These are phyloP conservation scores for Eupithecia exiguata DNA, from an alignment of 2,888 invertebrate genomes.

Conservation along the genomic window DNA sequence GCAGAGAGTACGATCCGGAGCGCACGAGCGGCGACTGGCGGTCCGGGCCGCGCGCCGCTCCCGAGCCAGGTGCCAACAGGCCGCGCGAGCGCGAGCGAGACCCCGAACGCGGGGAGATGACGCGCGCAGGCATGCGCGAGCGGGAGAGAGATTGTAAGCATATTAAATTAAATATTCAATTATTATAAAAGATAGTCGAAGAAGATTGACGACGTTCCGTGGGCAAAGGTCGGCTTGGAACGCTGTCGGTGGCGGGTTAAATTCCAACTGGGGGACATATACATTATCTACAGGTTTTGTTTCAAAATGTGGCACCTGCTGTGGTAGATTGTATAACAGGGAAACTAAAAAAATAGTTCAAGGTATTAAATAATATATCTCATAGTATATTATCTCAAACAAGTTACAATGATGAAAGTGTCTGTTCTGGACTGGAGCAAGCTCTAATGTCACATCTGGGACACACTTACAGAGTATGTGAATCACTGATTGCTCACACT, in stretches of 20 bases:
- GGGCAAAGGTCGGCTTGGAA: too few species aligned
- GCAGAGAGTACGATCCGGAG: slow-evolving; percentile 85
- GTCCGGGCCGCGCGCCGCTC: slow-evolving; percentile 85
- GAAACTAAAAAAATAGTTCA: background rate
- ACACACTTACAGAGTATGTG: slow-evolving; percentile 86
- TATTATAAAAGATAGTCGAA: too few species aligned
- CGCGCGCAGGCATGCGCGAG: slow-evolving; percentile 74
- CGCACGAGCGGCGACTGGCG: slow-evolving; percentile 91
- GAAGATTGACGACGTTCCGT: too few species aligned
- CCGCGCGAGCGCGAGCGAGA: slow-evolving; percentile 77
- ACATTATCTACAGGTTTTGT: too few species aligned
- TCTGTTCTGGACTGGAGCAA: slow-evolving; percentile 69
- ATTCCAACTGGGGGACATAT: too few species aligned
- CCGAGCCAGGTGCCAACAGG: slow-evolving; percentile 68
- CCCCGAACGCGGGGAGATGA: slow-evolving; percentile 63
- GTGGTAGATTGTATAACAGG: background rate
- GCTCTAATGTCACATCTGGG: slow-evolving; percentile 89
- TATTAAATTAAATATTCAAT: too few species aligned
- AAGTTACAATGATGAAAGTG: slow-evolving; percentile 69
- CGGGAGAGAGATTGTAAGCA: slow-evolving; percentile 61
- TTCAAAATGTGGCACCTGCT: too few species aligned
- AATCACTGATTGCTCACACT: slow-evolving; percentile 39
- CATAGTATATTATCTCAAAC: background rate
- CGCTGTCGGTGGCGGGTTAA: too few species aligned
- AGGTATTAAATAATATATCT: background rate